Percentiles rank a stretch among this genome's conserved stretches.
phyloP scores from a whole-genome alignment of 2,888 invertebrate species.

The Ceraclea dissimilis region DNA sequence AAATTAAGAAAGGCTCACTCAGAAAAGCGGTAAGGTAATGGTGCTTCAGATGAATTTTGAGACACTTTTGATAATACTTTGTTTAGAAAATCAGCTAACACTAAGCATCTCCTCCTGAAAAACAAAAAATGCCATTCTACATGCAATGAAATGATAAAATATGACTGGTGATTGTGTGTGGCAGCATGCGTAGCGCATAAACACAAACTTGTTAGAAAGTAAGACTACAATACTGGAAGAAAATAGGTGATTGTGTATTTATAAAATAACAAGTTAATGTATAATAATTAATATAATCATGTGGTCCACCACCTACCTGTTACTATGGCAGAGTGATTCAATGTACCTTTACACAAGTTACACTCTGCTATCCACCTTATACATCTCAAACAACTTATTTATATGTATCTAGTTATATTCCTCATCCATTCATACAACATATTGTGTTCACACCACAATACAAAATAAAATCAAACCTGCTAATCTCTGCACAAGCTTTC shows the following conservation, averaged over 20 bases:
- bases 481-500: conserved; percentile 71
- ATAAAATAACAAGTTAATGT: no score
- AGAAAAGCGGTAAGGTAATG: conserved; percentile 52
- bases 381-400: no score
- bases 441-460: no score
- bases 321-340: no score
- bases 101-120: conserved; percentile 50
- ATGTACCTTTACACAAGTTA: no score
- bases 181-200: background rate
- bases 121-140: conserved; percentile 26
- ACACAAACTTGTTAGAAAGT: conserved; percentile 44
- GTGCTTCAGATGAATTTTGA: conserved; percentile 39
- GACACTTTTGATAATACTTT: conserved; percentile 41
- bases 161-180: background rate
- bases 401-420: no score
- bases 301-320: no score
- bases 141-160: conserved; percentile 17
- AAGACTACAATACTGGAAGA: no score
- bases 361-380: no score
- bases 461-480: conserved; percentile 45
- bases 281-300: no score
- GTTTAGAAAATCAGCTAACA: conserved; percentile 49
- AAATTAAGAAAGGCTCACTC: conserved; percentile 42
- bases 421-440: no score
- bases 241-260: no score